These are phyloP conservation scores for Unio pictorum DNA, from an alignment of 2,888 invertebrate genomes.

Conservation along the genomic window DNA sequence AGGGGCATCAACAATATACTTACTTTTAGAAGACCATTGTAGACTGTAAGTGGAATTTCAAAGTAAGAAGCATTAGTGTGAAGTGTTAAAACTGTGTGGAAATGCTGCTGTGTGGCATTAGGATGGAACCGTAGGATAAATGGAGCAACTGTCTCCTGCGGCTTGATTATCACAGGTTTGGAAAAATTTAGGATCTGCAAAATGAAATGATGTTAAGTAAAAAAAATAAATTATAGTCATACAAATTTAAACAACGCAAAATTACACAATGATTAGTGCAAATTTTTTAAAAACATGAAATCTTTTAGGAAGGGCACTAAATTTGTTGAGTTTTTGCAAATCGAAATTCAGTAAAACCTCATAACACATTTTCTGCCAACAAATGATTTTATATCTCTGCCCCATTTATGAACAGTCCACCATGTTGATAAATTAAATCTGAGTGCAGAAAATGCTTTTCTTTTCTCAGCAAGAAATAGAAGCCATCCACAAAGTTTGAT, in stretches of 20 bases:
- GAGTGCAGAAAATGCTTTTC: too few species aligned
- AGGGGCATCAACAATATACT: slow-evolving; percentile 36
- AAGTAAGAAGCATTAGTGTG: slow-evolving; percentile 84
- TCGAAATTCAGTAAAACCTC: too few species aligned
- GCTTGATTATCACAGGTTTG: slow-evolving; percentile 76
- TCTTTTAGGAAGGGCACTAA: too few species aligned
- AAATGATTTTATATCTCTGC: too few species aligned
- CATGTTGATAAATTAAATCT: too few species aligned
- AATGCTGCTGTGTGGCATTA: slow-evolving; percentile 75
- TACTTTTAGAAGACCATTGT: slow-evolving; percentile 80
- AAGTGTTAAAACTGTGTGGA: slow-evolving; percentile 78
- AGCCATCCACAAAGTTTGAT: too few species aligned
- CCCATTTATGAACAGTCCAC: too few species aligned
- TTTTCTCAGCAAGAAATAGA: too few species aligned
- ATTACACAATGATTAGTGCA: neutral
- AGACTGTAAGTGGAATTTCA: slow-evolving; percentile 80
- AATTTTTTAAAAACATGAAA: too few species aligned
- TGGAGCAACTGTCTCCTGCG: slow-evolving; percentile 76
- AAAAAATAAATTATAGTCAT: neutral
- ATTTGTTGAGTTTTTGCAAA: too few species aligned
- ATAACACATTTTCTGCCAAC: too few species aligned
- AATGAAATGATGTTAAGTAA: neutral
- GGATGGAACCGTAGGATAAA: slow-evolving; percentile 77
- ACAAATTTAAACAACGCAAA: neutral
- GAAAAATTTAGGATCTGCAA: slow-evolving; percentile 74